Percentiles rank a stretch among this genome's conserved stretches.
Evolutionary conservation across 2,113 vertebrate species (phyloP).

Genomic region (Dipodomys spectabilis): DNA sequence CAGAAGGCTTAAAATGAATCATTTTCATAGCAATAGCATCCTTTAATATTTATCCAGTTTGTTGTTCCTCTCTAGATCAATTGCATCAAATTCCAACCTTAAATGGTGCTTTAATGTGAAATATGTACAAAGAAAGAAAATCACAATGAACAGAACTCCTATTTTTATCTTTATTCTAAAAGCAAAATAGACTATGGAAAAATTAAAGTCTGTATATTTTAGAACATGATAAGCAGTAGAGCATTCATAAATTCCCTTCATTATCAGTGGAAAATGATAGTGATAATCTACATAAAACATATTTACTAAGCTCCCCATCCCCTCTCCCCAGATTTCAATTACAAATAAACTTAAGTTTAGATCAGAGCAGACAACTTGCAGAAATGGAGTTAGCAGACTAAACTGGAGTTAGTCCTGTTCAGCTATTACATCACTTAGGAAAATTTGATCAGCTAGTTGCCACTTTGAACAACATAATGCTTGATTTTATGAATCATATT

Average conservation of each 20-base stretch:
- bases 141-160: accelerated
- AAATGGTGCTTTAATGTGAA: background rate
- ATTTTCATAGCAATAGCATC: background rate
- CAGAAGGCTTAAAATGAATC: background rate
- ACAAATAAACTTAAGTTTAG: background rate
- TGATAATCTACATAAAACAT: background rate
- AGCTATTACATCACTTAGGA: background rate
- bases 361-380: background rate
- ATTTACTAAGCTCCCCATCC: background rate
- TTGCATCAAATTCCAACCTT: background rate
- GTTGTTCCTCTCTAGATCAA: background rate
- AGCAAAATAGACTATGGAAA: background rate
- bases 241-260: constrained; percentile 29
- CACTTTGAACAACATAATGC: background rate
- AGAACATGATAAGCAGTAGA: background rate
- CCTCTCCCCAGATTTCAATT: background rate
- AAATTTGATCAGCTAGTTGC: background rate
- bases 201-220: background rate
- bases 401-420: background rate
- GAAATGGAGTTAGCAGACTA: background rate
- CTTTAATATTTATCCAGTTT: background rate
- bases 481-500: background rate
- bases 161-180: background rate
- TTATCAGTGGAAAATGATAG: background rate
- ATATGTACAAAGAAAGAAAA: background rate